A percentile compares a stretch with the other conserved stretches of the same genome.
These are phyloP conservation scores for Hirtodrosophila histrioides DNA, from an alignment of 2,888 invertebrate species.

Conservation along the genomic window DNA sequence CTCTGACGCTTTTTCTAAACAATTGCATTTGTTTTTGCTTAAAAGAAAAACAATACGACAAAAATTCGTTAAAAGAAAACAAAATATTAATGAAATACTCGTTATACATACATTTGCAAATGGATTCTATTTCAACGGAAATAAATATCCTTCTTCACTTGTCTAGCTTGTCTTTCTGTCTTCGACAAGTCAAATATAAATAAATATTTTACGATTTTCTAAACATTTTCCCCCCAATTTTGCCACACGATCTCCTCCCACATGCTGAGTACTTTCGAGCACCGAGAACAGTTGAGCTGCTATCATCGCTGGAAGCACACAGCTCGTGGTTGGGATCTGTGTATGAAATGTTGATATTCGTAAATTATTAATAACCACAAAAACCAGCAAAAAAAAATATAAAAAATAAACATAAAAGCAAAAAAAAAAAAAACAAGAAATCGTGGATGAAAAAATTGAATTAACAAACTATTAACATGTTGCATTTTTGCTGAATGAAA, in stretches of 20 bases:
- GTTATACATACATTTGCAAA: conserved; percentile 49
- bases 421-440: conserved; percentile 26
- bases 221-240: conserved; percentile 44
- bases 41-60: conserved; percentile 44
- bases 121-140: conserved; percentile 54
- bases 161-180: conserved; percentile 36
- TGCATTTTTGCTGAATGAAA: conserved; percentile 70
- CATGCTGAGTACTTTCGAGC: conserved; percentile 6
- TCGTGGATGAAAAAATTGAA: conserved; percentile 64
- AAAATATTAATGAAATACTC: conserved; percentile 71
- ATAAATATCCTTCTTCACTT: conserved; percentile 57
- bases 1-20: conserved; percentile 73
- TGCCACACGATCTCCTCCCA: conserved; percentile 16
- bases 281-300: conserved; percentile 66
- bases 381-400: conserved; percentile 33
- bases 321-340: conserved; percentile 26
- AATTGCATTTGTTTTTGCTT: conserved; percentile 76
- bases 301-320: conserved; percentile 6
- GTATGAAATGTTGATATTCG: conserved; percentile 59
- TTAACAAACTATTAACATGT: conserved; percentile 75
- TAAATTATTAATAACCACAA: conserved; percentile 57
- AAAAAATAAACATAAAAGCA: conserved; percentile 24
- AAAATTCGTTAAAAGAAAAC: conserved; percentile 56
- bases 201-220: conserved; percentile 52
- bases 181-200: conserved; percentile 30